Percentiles rank a stretch among this genome's conserved stretches.
phyloP scores from a whole-genome alignment of 2,888 invertebrate species.

The Eupithecia insigniata region DNA sequence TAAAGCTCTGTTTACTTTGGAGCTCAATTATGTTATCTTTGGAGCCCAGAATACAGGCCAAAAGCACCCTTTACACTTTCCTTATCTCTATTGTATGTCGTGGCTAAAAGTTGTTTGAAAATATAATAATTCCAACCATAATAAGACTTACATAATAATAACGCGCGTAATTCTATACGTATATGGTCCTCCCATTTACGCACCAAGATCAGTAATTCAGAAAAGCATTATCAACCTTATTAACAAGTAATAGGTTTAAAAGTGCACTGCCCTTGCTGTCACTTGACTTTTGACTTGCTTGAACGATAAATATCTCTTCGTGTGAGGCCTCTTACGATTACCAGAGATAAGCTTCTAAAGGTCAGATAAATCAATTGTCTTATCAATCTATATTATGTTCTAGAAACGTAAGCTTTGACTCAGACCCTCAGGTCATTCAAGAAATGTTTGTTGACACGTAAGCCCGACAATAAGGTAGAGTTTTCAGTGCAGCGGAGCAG shows the following conservation, averaged over 20 bases:
- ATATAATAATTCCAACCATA: neutral
- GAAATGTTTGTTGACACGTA: neutral
- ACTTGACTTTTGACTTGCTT: constrained; percentile 23
- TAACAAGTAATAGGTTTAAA: constrained; percentile 13
- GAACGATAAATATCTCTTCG: constrained; percentile 21
- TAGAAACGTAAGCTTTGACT: constrained; percentile 10
- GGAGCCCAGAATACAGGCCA: neutral
- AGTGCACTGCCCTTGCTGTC: constrained; percentile 8
- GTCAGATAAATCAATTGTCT: constrained; percentile 9
- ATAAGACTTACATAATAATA: neutral
- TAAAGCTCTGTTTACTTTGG: neutral
- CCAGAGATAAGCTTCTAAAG: constrained; percentile 3
- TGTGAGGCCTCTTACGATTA: constrained; percentile 23
- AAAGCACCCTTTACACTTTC: neutral
- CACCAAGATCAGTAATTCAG: neutral
- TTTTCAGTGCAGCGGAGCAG: neutral
- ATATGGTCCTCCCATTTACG: neutral
- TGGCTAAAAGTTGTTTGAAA: neutral
- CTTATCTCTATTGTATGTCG: neutral
- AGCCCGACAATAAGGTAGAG: neutral
- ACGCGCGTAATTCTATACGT: neutral
- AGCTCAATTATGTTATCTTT: neutral
- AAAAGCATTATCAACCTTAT: constrained; percentile 18
- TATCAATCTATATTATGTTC: constrained; percentile 1
- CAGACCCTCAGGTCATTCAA: neutral